Evolutionary conservation across 2,113 vertebrate species (phyloP).

Genomic region (Cichladusa arquata): DNA sequence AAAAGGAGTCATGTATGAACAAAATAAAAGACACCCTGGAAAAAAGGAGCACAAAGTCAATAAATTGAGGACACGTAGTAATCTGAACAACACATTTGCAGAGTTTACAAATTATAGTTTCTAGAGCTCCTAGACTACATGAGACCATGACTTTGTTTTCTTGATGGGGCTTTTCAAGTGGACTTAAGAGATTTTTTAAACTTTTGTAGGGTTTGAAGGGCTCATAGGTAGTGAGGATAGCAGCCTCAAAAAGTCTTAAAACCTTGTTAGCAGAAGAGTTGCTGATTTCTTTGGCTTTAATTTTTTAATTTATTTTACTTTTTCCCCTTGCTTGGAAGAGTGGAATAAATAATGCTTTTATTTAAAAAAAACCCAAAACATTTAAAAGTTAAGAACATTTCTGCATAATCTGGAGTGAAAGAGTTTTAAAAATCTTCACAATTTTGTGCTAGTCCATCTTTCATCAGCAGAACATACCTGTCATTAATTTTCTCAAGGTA

Average conservation of each 20-base stretch:
- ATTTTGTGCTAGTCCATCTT: not conserved
- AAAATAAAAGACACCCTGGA: not conserved
- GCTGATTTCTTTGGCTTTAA: not conserved
- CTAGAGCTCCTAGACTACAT: not conserved
- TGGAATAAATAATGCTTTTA: not conserved
- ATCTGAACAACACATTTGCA: not conserved
- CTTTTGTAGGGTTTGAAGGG: not conserved
- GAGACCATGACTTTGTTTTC: not conserved
- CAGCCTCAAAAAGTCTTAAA: not conserved
- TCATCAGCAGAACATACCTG: not conserved
- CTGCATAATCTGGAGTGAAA: not conserved
- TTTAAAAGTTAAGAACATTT: not conserved
- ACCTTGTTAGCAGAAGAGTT: not conserved
- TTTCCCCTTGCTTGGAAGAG: not conserved
- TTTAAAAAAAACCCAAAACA: accelerated
- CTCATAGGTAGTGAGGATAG: not conserved
- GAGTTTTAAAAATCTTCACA: not conserved
- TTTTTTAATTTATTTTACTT: not conserved
- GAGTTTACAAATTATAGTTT: not conserved
- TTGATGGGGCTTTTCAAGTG: not conserved
- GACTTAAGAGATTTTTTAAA: not conserved
- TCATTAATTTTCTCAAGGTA: not conserved
- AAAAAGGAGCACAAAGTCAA: not conserved
- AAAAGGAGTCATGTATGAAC: not conserved
- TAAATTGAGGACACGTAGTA: accelerated